Conservation (phyloP, 2,113 vertebrate genomes). For the Perca schrenkii region DNA sequence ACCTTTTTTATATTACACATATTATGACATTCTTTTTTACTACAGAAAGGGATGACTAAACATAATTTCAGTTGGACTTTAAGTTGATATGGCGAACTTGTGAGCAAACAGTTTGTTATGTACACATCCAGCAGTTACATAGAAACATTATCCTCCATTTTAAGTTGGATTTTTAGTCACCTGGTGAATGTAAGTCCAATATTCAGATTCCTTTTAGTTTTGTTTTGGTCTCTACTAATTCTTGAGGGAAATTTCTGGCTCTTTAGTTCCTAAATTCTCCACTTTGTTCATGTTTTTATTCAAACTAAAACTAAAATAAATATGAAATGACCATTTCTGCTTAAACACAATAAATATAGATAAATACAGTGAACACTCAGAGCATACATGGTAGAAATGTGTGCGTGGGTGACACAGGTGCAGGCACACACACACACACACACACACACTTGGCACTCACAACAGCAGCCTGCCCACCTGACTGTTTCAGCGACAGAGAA, state of each 20-base stretch:
- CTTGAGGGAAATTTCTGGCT: neutral
- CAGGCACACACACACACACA: slow-evolving; percentile 20
- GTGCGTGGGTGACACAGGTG: slow-evolving; percentile 26
- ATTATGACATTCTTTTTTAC: neutral
- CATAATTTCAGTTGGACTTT: neutral
- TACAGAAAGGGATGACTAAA: neutral
- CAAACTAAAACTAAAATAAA: neutral
- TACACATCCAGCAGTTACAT: neutral
- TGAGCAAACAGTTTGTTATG: neutral
- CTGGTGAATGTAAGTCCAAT: neutral
- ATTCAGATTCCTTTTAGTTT: neutral
- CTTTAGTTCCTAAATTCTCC: neutral
- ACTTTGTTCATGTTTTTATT: neutral
- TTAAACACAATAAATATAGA: neutral
- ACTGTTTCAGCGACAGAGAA: slow-evolving; percentile 25
- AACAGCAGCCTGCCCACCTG: slow-evolving; percentile 46
- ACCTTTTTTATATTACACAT: neutral
- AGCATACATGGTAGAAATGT: slow-evolving; percentile 5
- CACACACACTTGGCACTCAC: slow-evolving; percentile 23
- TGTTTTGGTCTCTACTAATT: neutral
- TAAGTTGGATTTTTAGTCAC: neutral
- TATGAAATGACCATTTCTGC: neutral
- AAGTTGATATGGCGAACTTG: neutral
- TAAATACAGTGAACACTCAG: neutral
- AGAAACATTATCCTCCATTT: neutral